phyloP scores from a whole-genome alignment of 2,113 vertebrate species.

The Melanocharis versteri region DNA sequence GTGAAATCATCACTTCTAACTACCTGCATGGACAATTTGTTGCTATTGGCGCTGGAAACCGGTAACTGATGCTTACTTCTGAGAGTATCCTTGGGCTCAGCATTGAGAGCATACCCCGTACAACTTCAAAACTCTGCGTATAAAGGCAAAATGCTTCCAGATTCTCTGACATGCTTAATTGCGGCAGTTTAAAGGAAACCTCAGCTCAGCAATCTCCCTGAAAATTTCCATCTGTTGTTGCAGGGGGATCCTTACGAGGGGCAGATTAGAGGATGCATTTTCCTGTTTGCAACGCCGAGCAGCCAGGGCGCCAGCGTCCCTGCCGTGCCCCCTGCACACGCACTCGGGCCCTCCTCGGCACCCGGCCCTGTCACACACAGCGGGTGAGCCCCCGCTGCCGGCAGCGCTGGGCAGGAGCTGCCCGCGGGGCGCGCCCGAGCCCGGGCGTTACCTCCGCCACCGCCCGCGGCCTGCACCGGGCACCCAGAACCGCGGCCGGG shows the following conservation, averaged over 20 bases:
- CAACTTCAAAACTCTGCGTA: not conserved
- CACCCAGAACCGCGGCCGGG: not conserved
- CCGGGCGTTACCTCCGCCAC: not conserved
- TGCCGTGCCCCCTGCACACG: fast-evolving
- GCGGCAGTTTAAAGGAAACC: not conserved
- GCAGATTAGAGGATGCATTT: too few relatives aligned
- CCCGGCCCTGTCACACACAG: fast-evolving
- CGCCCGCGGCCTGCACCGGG: not conserved
- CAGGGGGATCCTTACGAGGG: not conserved
- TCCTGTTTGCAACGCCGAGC: fast-evolving
- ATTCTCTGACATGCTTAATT: fast-evolving
- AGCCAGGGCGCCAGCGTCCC: fast-evolving
- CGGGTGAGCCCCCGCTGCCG: fast-evolving
- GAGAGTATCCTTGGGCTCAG: not conserved
- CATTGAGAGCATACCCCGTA: fast-evolving
- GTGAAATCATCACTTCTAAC: not conserved
- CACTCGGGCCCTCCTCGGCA: fast-evolving
- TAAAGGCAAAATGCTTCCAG: not conserved
- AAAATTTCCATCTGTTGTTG: not conserved
- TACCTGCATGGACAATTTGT: fast-evolving
- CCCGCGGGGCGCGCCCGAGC: not conserved
- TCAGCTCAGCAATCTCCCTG: not conserved
- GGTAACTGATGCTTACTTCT: fast-evolving
- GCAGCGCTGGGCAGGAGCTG: not conserved
- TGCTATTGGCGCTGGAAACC: not conserved